phyloP scores from a whole-genome alignment of 1,140 invertebrate species.

The Drosophila takahashii region DNA sequence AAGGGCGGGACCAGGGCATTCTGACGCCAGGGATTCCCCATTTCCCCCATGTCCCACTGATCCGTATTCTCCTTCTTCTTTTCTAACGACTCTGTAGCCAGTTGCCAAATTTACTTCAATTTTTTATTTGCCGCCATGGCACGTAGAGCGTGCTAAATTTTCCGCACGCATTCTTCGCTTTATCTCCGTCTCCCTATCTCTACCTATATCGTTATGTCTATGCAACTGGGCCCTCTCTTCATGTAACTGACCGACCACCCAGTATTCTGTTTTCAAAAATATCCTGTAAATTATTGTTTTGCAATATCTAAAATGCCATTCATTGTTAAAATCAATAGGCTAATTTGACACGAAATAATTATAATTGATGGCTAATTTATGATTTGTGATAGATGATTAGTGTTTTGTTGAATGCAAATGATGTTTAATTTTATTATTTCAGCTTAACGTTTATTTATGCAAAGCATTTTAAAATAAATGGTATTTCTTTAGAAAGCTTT shows the following conservation, averaged over 20 bases:
- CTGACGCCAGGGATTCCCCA: conserved; percentile 54
- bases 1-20: conserved; percentile 14
- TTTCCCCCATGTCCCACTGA: not conserved
- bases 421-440: conserved; percentile 3
- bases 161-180: conserved; percentile 69
- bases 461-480: not conserved
- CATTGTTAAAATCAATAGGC: not conserved
- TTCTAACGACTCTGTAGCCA: conserved; percentile 55
- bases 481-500: rapidly evolving
- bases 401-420: conserved; percentile 1
- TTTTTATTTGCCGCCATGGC: conserved; percentile 72
- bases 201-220: conserved; percentile 1
- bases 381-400: conserved; percentile 12
- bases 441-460: not conserved
- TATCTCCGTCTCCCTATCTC: conserved; percentile 9
- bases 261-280: not conserved
- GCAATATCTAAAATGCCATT: not conserved
- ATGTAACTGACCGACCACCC: not conserved
- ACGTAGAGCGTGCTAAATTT: conserved; percentile 79
- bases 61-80: not conserved
- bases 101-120: conserved; percentile 82
- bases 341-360: not conserved
- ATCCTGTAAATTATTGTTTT: conserved; percentile 28
- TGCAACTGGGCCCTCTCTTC: not conserved
- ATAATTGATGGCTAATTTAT: conserved; percentile 7